Evolutionary conservation across 2,797 vertebrate species (phyloP).

Genomic region (Neosalanx taihuensis): DNA sequence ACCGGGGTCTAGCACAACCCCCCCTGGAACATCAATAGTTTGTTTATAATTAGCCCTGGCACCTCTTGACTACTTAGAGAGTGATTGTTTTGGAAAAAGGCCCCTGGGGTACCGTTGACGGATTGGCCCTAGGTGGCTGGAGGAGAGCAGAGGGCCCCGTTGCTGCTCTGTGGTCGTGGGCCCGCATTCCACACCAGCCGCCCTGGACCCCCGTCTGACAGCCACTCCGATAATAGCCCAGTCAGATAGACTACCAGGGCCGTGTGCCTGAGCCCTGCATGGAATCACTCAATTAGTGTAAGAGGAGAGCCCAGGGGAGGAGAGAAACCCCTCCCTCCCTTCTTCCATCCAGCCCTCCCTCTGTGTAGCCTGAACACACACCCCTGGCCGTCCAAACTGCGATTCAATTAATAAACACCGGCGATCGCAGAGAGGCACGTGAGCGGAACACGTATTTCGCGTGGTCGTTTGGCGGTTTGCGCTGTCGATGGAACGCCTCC

Average conservation of each 20-base stretch:
- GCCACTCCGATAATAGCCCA: slow-evolving; percentile 71
- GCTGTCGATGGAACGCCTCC: slow-evolving; percentile 39
- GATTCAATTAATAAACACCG: slow-evolving; percentile 62
- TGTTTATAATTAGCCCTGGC: slow-evolving; percentile 83
- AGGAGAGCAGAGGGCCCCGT: slow-evolving; percentile 32
- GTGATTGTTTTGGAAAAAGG: slow-evolving; percentile 77
- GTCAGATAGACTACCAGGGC: slow-evolving; percentile 65
- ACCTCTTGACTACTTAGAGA: slow-evolving; percentile 78
- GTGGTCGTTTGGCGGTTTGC: slow-evolving; percentile 67
- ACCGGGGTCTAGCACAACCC: slow-evolving; percentile 51
- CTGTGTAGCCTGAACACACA: slow-evolving; percentile 29
- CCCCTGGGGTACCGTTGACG: slow-evolving; percentile 73
- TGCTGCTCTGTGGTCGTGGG: slow-evolving; percentile 47
- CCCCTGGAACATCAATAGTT: slow-evolving; percentile 72
- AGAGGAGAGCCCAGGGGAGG: slow-evolving; percentile 1
- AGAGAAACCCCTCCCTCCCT: slow-evolving; percentile 13
- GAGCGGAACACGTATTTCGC: slow-evolving; percentile 75
- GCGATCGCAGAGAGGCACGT: slow-evolving; percentile 65
- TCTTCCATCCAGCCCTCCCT: slow-evolving; percentile 29
- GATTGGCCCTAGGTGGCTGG: slow-evolving; percentile 70
- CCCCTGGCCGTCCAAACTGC: slow-evolving; percentile 34
- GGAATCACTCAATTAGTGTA: slow-evolving; percentile 74
- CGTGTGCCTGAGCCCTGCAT: slow-evolving; percentile 66
- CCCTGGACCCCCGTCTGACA: slow-evolving; percentile 73
- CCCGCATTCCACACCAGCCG: slow-evolving; percentile 72